Conservation (phyloP, 1,140 invertebrate genomes). For the Pentalonia nigronervosa region DNA sequence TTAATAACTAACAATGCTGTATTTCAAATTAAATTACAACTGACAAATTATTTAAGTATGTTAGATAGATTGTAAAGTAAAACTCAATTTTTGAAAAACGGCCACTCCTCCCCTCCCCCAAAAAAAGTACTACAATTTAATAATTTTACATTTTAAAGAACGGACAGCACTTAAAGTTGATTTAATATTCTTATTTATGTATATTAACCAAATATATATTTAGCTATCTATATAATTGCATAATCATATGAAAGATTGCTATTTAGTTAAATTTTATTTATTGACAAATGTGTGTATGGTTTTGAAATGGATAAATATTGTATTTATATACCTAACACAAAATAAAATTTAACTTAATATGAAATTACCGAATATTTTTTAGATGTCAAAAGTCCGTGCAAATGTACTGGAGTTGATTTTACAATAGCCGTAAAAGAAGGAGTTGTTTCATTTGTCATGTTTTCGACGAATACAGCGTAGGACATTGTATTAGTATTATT, state of each 20-base stretch:
- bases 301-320: not conserved
- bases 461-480: not conserved
- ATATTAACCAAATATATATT: not conserved
- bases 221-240: not conserved
- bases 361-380: not conserved
- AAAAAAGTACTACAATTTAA: not conserved
- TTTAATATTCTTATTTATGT: not conserved
- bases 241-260: not conserved
- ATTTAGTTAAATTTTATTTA: not conserved
- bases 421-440: not conserved
- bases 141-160: not conserved
- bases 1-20: not conserved
- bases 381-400: not conserved
- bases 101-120: too few species aligned
- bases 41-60: not conserved
- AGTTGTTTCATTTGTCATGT: not conserved
- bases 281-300: not conserved
- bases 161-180: too few species aligned
- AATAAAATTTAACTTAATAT: not conserved
- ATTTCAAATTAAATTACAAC: not conserved
- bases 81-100: not conserved
- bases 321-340: not conserved
- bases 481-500: not conserved
- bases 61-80: not conserved
- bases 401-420: conserved; percentile 30